Percentiles rank a stretch among this genome's conserved stretches.
Evolutionary conservation across 2,888 invertebrate species (phyloP).

Genomic region (Lasioglossum villosulum): DNA sequence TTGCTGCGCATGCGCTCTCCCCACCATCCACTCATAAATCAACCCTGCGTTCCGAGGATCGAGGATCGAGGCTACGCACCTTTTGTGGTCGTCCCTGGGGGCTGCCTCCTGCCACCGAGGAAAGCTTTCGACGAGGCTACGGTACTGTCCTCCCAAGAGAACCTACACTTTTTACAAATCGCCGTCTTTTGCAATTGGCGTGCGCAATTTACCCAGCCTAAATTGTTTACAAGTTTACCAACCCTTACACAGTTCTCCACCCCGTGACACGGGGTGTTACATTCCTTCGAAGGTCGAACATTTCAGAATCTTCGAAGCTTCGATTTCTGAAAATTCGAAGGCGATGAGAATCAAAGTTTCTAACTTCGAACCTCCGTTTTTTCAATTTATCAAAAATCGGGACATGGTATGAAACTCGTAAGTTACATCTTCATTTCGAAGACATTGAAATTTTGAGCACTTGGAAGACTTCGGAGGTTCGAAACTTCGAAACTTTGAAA

Average conservation of each 20-base stretch:
- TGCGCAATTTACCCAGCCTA: background rate
- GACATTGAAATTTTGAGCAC: too few relatives aligned
- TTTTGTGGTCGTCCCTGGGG: constrained; percentile 68
- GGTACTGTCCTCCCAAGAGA: constrained; percentile 21
- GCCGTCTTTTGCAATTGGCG: background rate
- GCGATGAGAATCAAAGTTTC: too few relatives aligned
- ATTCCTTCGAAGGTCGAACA: too few relatives aligned
- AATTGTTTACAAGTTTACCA: background rate
- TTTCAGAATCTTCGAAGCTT: too few relatives aligned
- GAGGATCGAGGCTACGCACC: constrained; percentile 69
- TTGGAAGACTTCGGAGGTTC: too few relatives aligned
- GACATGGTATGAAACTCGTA: too few relatives aligned
- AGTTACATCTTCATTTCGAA: too few relatives aligned
- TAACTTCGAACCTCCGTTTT: too few relatives aligned
- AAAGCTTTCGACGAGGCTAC: constrained; percentile 44
- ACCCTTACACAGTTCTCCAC: background rate
- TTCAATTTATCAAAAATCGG: too few relatives aligned
- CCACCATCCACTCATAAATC: constrained; percentile 79
- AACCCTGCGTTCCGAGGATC: constrained; percentile 76
- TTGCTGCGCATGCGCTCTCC: constrained; percentile 77
- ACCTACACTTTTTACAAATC: constrained; percentile 32
- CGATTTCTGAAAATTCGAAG: too few relatives aligned
- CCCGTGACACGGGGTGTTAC: too few relatives aligned
- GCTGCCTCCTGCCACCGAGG: constrained; percentile 55
- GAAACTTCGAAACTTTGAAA: too few relatives aligned